phyloP scores from a whole-genome alignment of 2,888 invertebrate species.

The Protophormia terraenovae region DNA sequence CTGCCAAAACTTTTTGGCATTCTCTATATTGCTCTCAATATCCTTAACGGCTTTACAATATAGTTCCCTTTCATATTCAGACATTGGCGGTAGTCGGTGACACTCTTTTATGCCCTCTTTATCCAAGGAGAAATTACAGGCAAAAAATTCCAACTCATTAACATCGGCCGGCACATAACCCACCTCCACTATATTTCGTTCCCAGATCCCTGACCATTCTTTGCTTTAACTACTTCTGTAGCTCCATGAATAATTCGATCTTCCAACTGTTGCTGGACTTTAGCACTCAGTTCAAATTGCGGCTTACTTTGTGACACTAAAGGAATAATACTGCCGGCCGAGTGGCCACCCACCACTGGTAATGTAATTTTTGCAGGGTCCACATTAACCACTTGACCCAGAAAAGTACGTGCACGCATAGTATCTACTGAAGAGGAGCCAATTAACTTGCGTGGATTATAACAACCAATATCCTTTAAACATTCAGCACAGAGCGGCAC shows the following conservation, averaged over 20 bases:
- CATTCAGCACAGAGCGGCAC: conserved; percentile 97
- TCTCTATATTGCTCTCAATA: neutral
- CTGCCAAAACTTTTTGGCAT: conserved; percentile 1
- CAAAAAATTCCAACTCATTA: conserved; percentile 39
- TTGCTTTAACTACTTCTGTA: conserved; percentile 93
- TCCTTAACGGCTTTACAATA: conserved; percentile 27
- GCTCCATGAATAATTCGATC: conserved; percentile 97
- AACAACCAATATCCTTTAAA: conserved; percentile 87
- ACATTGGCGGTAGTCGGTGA: conserved; percentile 25
- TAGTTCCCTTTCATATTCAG: conserved; percentile 9
- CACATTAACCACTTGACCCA: conserved; percentile 87
- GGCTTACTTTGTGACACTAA: conserved; percentile 95
- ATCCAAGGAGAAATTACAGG: conserved; percentile 23
- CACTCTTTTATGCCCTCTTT: conserved; percentile 15
- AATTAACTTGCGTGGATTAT: conserved; percentile 93
- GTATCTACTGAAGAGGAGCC: conserved; percentile 97
- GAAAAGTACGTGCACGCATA: conserved; percentile 94
- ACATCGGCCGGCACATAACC: conserved; percentile 30
- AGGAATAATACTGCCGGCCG: conserved; percentile 97
- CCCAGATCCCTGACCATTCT: conserved; percentile 95
- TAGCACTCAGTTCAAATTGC: conserved; percentile 85
- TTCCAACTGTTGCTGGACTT: neutral
- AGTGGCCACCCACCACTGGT: conserved; percentile 99
- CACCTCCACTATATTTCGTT: conserved; percentile 19
- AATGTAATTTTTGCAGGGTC: conserved; percentile 90